Conservation (phyloP, 1,140 invertebrate species). For the Rhagoletis pomonella region DNA sequence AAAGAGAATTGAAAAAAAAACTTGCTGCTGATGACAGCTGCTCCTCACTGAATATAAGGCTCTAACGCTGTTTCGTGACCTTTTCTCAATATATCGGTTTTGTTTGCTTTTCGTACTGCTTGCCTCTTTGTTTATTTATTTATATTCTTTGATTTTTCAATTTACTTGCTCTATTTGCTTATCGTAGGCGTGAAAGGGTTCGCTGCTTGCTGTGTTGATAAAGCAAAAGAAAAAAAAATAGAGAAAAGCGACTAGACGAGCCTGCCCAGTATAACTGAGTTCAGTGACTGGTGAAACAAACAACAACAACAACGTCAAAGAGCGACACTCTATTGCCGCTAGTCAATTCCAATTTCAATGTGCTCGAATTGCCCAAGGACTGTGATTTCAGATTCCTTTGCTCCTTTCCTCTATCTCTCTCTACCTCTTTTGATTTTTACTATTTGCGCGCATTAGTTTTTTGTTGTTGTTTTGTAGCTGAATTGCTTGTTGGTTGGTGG, state of each 20-base stretch:
- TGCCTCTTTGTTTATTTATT: not conserved
- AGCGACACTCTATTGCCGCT: not conserved
- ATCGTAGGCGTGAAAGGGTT: constrained; percentile 33
- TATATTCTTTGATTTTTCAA: constrained; percentile 20
- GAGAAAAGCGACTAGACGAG: not conserved
- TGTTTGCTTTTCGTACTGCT: constrained; percentile 1
- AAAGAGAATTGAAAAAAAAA: constrained; percentile 22
- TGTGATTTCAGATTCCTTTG: not conserved
- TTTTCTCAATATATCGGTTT: not conserved
- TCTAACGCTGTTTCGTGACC: constrained; percentile 29
- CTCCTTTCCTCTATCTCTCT: too few species aligned
- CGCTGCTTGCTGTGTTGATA: constrained; percentile 39
- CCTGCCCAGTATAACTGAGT: not conserved
- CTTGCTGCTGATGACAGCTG: not conserved
- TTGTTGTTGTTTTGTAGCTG: not conserved
- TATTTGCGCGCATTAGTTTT: not conserved
- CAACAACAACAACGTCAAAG: not conserved
- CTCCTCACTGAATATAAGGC: not conserved
- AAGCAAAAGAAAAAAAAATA: not conserved
- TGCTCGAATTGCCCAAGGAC: constrained; percentile 9
- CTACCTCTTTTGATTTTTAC: not conserved
- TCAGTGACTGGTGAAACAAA: not conserved
- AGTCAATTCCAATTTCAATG: constrained; percentile 11
- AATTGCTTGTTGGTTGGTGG: not conserved
- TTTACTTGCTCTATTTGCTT: not conserved